Evolutionary conservation across 2,888 invertebrate genomes (phyloP).

Genomic region (Sarcophaga caerulescens): DNA sequence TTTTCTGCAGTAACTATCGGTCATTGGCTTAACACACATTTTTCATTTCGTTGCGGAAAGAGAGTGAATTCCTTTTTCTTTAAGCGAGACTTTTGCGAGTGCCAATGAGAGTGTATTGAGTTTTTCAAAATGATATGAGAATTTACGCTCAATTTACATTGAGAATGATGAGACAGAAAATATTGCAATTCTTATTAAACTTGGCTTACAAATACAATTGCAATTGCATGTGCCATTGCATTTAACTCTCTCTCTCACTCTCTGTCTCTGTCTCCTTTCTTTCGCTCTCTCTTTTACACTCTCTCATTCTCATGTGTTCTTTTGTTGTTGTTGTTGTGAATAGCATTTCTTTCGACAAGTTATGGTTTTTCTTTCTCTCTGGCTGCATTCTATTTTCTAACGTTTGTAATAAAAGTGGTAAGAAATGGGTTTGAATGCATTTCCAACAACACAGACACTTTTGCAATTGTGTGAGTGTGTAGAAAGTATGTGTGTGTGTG

Average conservation of each 20-base stretch:
- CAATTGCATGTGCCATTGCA: conserved; percentile 24
- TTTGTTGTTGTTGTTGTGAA: neutral
- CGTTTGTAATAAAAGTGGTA: conserved; percentile 37
- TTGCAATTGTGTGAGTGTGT: conserved; percentile 1
- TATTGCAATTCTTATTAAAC: conserved; percentile 43
- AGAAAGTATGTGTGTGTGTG: no score
- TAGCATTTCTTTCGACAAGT: neutral
- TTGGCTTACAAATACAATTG: conserved; percentile 55
- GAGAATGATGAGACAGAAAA: conserved; percentile 4
- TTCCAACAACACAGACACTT: conserved; percentile 19
- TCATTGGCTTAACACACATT: conserved; percentile 82
- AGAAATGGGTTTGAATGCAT: conserved; percentile 56
- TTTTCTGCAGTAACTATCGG: conserved; percentile 74
- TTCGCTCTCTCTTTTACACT: neutral
- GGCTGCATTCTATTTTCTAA: conserved; percentile 48
- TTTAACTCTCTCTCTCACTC: neutral
- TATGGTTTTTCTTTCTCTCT: neutral
- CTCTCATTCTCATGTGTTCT: neutral
- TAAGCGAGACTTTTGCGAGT: conserved; percentile 6
- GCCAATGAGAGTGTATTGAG: no score
- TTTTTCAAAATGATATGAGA: conserved; percentile 21
- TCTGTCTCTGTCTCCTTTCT: neutral
- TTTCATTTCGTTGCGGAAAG: conserved; percentile 75
- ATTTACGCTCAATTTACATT: conserved; percentile 41
- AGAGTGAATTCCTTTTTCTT: conserved; percentile 75